These are phyloP conservation scores for Endomychus coccineus DNA, from an alignment of 2,888 invertebrate species.

Conservation along the genomic window DNA sequence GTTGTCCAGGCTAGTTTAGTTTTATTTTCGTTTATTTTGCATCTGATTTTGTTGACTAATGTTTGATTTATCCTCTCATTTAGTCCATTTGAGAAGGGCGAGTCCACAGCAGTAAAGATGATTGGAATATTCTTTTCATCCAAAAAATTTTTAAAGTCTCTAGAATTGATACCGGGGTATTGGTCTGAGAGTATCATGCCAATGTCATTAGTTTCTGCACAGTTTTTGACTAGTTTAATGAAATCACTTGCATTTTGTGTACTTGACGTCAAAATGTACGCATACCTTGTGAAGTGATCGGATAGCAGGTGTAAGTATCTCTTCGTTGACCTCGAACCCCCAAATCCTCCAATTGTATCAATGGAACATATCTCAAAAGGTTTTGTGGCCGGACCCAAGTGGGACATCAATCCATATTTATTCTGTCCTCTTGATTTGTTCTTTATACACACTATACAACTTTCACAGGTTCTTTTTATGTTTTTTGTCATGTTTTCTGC, in stretches of 20 bases:
- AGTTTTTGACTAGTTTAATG: slow-evolving; percentile 2
- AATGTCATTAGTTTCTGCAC: slow-evolving; percentile 1
- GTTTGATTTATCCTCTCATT: too few species aligned
- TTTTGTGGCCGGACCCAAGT: slow-evolving; percentile 5
- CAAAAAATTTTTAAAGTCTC: too few species aligned
- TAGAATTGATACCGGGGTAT: slow-evolving; percentile 29
- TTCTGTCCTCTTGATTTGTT: slow-evolving; percentile 5
- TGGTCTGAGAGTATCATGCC: slow-evolving; percentile 18
- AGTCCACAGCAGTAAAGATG: too few species aligned
- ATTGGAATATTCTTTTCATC: too few species aligned
- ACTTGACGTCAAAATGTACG: slow-evolving; percentile 5
- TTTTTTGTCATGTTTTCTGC: too few species aligned
- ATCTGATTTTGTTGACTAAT: slow-evolving; percentile 23
- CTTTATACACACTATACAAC: slow-evolving; percentile 2
- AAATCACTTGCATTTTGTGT: slow-evolving; percentile 8
- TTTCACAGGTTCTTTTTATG: not conserved
- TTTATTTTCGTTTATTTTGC: slow-evolving; percentile 18
- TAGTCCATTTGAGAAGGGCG: too few species aligned
- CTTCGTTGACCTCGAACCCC: slow-evolving; percentile 9
- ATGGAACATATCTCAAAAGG: slow-evolving; percentile 8
- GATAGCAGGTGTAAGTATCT: slow-evolving; percentile 7
- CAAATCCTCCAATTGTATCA: slow-evolving; percentile 8
- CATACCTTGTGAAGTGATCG: slow-evolving; percentile 9
- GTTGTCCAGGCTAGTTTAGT: slow-evolving; percentile 21
- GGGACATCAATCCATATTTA: slow-evolving; percentile 7